Conservation (phyloP, 2,113 vertebrate genomes). For the Xiphophorus maculatus region DNA sequence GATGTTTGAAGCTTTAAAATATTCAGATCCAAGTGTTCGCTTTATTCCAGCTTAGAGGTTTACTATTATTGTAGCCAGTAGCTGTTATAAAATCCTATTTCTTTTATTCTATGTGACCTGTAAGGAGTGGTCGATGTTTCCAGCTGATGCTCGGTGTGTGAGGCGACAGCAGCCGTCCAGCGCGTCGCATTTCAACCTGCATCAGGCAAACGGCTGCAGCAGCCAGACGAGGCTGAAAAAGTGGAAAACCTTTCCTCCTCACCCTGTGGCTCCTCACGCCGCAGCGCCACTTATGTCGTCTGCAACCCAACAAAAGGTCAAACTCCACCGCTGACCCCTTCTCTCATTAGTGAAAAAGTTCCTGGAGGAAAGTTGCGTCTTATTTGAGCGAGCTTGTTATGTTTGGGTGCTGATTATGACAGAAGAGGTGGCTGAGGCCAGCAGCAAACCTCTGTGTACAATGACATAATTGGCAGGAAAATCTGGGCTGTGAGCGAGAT, state of each 20-base stretch:
- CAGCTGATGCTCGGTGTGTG: constrained; percentile 52
- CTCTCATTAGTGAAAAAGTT: constrained; percentile 61
- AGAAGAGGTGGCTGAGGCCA: constrained; percentile 48
- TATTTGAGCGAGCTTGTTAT: constrained; percentile 56
- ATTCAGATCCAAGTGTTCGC: too few species aligned
- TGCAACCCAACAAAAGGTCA: constrained; percentile 30
- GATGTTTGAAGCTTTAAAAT: too few species aligned
- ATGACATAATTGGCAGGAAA: constrained; percentile 37
- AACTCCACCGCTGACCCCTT: constrained; percentile 39
- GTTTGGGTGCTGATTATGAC: constrained; percentile 45
- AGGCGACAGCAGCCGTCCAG: constrained; percentile 52
- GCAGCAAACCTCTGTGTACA: constrained; percentile 5
- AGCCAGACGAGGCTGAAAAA: constrained; percentile 19
- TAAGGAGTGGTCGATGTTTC: background rate
- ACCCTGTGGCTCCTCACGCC: constrained; percentile 2
- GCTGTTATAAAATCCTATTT: background rate
- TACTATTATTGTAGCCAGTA: too few species aligned
- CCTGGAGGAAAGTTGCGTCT: constrained; percentile 4
- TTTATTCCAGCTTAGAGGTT: too few species aligned
- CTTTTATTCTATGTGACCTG: background rate
- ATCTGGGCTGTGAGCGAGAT: background rate
- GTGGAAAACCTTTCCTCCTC: constrained; percentile 20
- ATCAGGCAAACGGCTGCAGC: constrained; percentile 37
- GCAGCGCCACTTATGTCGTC: constrained; percentile 21
- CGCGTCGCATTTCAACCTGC: constrained; percentile 53